Evolutionary conservation across 1,140 invertebrate genomes (phyloP), one percentile per base, ranked within the genome.

Genomic region (Mamestra configurata): DNA sequence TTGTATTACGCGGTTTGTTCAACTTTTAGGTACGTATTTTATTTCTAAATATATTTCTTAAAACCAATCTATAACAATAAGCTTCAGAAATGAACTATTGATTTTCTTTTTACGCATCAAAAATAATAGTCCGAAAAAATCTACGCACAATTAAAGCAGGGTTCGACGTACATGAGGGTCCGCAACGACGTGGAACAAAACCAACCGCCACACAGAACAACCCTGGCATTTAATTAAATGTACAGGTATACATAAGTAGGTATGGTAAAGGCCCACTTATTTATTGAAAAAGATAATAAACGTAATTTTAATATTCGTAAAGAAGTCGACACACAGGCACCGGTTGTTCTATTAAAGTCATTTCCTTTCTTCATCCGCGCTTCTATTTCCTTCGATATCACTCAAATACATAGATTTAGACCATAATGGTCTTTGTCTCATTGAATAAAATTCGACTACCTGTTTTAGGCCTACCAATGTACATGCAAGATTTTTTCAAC

Each of bases 151-250:
- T 76, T 77, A 82, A 82, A 82, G 79, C 53, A 49, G 40, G 51
- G 53, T 22, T 55, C 53, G 51, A 57, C 37, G 35, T 64, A 81
- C 40, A 59, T 76, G 82, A 89, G 92, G 92, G 91, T 94, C 91
- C 84, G 89, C 91, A 94, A 49, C 87, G 86, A 86, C 68, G 90
- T 91, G 92, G 91, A 93, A 94, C 91, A 87, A 84, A 85, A 84
- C 57, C 76, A 83, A 83, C 81, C 84, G 75, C 77, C 76, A 75
- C 76, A 73, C 35, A n/a, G n/a, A n/a, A n/a, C n/a, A 66, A 37
- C 31, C 61, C 61, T 66, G 61, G 35, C 18, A 43, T 66, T 40
- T 20, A 37, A 64, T 37, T 20, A 40, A 10, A 31, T 35, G 11
- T 64, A 27, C 40, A 18, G n/a, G 18, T 53, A 53, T 22, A 53